These are phyloP conservation scores for Cryptoblepharus egeriae DNA, from an alignment of 2,797 vertebrate species.

Conservation along the genomic window DNA sequence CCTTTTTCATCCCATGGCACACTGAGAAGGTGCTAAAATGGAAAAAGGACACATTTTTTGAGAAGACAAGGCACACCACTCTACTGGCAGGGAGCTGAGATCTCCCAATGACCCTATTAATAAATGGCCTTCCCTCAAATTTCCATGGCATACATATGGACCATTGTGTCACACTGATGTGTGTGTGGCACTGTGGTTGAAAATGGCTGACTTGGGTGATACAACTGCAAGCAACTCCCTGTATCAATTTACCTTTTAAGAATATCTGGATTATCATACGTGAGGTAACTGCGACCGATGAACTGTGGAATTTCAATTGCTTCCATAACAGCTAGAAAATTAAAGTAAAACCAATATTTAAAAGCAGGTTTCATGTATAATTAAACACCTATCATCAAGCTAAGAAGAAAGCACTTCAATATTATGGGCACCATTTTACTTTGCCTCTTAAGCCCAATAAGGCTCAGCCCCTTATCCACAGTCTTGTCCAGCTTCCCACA, in stretches of 20 bases:
- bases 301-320: slow-evolving; percentile 97
- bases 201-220: not conserved
- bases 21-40: too few relatives aligned
- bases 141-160: too few relatives aligned
- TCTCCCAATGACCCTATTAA: too few relatives aligned
- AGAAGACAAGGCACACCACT: too few relatives aligned
- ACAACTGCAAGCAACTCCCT: not conserved
- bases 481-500: not conserved
- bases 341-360: slow-evolving; percentile 17
- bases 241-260: slow-evolving; percentile 86
- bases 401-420: not conserved
- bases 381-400: not conserved
- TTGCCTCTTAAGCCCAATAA: not conserved
- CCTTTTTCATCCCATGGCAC: too few relatives aligned
- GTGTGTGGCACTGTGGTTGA: too few relatives aligned
- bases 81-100: too few relatives aligned
- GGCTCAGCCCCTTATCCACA: not conserved
- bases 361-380: not conserved
- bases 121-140: too few relatives aligned
- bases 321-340: slow-evolving; percentile 87
- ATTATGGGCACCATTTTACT: not conserved
- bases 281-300: slow-evolving; percentile 94
- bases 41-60: too few relatives aligned
- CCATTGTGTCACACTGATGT: too few relatives aligned
- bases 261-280: slow-evolving; percentile 89